Conservation (phyloP, 2,797 vertebrate species). For the Scolopax bukidnonensis region DNA sequence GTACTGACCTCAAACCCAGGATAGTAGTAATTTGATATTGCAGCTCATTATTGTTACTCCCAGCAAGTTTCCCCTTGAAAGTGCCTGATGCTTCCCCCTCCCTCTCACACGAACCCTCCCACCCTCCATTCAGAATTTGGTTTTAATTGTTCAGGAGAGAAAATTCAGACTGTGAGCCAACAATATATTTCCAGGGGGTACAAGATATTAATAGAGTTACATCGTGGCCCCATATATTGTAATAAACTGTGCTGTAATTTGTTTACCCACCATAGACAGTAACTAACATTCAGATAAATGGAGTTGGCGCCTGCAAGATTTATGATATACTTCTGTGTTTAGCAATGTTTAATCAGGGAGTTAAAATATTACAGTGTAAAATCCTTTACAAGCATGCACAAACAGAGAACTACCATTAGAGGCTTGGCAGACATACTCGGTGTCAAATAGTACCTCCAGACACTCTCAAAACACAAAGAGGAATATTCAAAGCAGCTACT, state of each 20-base stretch:
- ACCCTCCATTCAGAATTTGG: constrained; percentile 45
- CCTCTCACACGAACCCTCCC: neutral
- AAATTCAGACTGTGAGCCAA: constrained; percentile 32
- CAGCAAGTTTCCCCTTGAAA: constrained; percentile 22
- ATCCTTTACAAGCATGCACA: constrained; percentile 74
- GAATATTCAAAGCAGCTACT: constrained; percentile 59
- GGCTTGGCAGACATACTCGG: constrained; percentile 54
- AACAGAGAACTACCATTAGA: constrained; percentile 73
- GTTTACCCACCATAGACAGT: constrained; percentile 75
- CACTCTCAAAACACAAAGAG: constrained; percentile 61
- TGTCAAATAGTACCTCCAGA: constrained; percentile 72
- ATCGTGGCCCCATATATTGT: constrained; percentile 50
- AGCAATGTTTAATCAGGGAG: constrained; percentile 81
- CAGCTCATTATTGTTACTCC: constrained; percentile 61
- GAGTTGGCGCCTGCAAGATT: constrained; percentile 78
- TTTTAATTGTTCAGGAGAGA: constrained; percentile 48
- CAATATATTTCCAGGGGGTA: constrained; percentile 37
- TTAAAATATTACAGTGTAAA: constrained; percentile 76
- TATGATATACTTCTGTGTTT: constrained; percentile 74
- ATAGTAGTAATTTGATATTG: constrained; percentile 66
- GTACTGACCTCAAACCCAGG: constrained; percentile 62
- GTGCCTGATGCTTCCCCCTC: neutral
- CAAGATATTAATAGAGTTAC: constrained; percentile 62
- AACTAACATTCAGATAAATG: constrained; percentile 76
- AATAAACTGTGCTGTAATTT: constrained; percentile 71